Evolutionary conservation across 2,888 invertebrate genomes (phyloP), one percentile per base, ranked within the genome.

Genomic region (Pharmacophagus antenor): DNA sequence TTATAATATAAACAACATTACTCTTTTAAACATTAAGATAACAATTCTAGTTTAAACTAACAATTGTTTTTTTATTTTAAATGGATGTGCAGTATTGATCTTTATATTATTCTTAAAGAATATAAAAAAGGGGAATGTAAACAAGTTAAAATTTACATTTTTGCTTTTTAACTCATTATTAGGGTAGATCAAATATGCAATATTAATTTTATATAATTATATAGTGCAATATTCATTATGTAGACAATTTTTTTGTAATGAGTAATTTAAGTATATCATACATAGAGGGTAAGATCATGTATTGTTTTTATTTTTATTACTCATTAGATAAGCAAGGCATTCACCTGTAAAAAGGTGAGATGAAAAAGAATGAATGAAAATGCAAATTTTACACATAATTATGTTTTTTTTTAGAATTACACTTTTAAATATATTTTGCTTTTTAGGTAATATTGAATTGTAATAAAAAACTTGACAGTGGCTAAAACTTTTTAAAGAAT

Each of bases 1-100:
- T 51, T 52, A 25, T n/a, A 54, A 46, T 27, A 52, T 51, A 58
- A 58, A 59, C 49, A 59, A 49, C 48, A 59, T 44, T 59, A 59
- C 48, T 54, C 49, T 42, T 56, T 54, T 48, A 42, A 27, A 59
- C 58, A n/a, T 54, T 25, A 10, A 48, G 54, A 59, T 54, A 54
- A 48, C 22, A 47, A 42, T 42, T 42, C 7, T 17, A 42, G 37
- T 37, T 37, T 37, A 37, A 25, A 25, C 4, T 31, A 31, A 31
- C 15, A 31, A 31, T 31, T 15, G 31, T 31, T 10, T 1, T 31
- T 15, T 31, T 12, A 12, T 31, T 31, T 31, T 8, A 12, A 31
- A 31, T 3, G n/a, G 0, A 31, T 31, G 31, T 10, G 31, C 31
- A 31, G 15, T 31, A 31, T 12, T 1, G 15, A 31, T 15, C 15